Percentiles rank a stretch among this genome's conserved stretches.
phyloP scores from a whole-genome alignment of 2,888 invertebrate species.

The Ormyrus nitidulus region DNA sequence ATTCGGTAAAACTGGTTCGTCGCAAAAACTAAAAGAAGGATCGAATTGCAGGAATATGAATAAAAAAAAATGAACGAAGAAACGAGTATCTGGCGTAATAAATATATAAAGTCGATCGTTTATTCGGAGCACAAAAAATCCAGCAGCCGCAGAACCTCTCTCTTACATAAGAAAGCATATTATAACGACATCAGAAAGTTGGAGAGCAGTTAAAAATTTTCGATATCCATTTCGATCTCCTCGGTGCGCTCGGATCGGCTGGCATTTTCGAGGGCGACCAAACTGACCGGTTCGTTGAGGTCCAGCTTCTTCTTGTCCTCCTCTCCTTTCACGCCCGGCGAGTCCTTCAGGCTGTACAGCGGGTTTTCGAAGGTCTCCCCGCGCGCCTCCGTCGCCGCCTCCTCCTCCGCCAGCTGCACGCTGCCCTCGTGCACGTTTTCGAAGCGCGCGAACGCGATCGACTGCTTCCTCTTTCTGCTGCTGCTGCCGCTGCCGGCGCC shows the following conservation, averaged over 20 bases:
- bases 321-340: background rate
- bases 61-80: too few species aligned
- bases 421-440: slow-evolving; percentile 70
- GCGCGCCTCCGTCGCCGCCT: background rate
- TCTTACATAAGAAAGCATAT: too few species aligned
- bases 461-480: slow-evolving; percentile 54
- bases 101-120: too few species aligned
- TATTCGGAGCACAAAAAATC: too few species aligned
- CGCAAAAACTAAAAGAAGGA: too few species aligned
- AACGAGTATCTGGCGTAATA: too few species aligned
- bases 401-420: slow-evolving; percentile 63
- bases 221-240: slow-evolving; percentile 56
- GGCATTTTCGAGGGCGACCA: slow-evolving; percentile 62
- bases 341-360: slow-evolving; percentile 60
- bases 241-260: slow-evolving; percentile 59
- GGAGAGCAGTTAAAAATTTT: slow-evolving; percentile 26
- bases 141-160: too few species aligned
- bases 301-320: slow-evolving; percentile 59
- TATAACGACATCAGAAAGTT: too few species aligned
- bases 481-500: background rate
- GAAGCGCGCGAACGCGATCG: slow-evolving; percentile 72
- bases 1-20: too few species aligned
- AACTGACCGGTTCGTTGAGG: slow-evolving; percentile 62
- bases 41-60: too few species aligned
- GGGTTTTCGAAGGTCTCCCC: slow-evolving; percentile 68